Evolutionary conservation across 2,888 invertebrate species (phyloP).

Genomic region (Drosophila prostipennis): DNA sequence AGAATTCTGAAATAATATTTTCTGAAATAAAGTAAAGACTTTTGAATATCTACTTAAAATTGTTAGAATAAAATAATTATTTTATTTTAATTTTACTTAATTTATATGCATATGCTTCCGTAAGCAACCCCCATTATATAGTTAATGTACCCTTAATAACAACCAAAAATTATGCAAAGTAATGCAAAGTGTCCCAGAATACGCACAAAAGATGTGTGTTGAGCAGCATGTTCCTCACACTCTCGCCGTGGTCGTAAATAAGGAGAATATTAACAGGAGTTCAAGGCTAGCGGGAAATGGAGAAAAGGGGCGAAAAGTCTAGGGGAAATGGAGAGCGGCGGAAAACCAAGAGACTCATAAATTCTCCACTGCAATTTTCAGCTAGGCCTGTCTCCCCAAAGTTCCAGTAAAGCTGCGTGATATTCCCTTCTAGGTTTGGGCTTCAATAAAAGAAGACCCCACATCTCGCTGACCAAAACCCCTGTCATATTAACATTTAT

Average conservation of each 20-base stretch:
- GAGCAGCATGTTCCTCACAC: constrained; percentile 27
- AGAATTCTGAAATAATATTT: no score
- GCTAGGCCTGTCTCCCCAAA: constrained; percentile 11
- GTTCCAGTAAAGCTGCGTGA: constrained; percentile 3
- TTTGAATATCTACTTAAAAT: no score
- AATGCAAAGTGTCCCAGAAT: constrained; percentile 34
- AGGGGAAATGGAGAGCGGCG: background rate
- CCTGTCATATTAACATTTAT: constrained; percentile 78
- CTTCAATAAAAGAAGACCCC: background rate
- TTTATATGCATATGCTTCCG: no score
- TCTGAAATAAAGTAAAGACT: no score
- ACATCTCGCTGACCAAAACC: constrained; percentile 23
- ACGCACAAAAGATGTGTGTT: constrained; percentile 34
- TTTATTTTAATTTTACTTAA: no score
- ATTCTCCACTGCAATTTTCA: constrained; percentile 35
- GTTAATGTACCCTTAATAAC: background rate
- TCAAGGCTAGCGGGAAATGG: constrained; percentile 20
- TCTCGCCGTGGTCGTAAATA: constrained; percentile 28
- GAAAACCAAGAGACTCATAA: constrained; percentile 28
- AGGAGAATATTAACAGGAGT: constrained; percentile 36
- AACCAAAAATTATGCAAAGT: constrained; percentile 33
- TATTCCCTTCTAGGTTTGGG: background rate
- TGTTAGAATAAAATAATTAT: no score
- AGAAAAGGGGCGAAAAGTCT: background rate
- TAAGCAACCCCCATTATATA: no score